Evolutionary conservation across 2,113 vertebrate species (phyloP), one percentile per base, ranked within the genome.

Genomic region (Cyphomyrus discorhynchus): DNA sequence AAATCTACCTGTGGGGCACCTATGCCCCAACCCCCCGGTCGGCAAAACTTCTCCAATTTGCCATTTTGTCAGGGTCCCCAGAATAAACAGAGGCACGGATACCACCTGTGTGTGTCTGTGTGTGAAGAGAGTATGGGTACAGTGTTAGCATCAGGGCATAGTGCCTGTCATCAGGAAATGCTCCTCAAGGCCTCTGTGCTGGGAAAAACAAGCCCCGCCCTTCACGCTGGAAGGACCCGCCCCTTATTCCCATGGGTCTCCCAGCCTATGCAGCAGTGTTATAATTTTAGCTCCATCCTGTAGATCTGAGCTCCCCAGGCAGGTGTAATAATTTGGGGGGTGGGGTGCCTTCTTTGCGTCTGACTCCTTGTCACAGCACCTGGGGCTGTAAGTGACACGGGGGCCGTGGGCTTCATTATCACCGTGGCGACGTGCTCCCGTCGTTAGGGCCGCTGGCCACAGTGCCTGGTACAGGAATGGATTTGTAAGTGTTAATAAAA

Each of bases 401-500:
- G 47, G 50, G 49, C 85, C 7, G 31, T 39, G 85, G 50, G 85
- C 50, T 87, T 87, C 31, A 53, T 87, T 87, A 87, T 49, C 15
- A 17, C 24, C 24, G 3, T 24, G 11, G 84, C n/a, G 42, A 50
- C n/a, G 5, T 3, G 3, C 85, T 4, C 85, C 31, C 27, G 31
- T 39, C 50, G 31, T 87, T 39, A 87, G 50, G 11, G 17, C 15
- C 0, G 31, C 85, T 21, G 85, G 19, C 85, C 31, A 2, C 31
- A 6, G 3, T 31, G 11, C 50, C 31, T 15, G n/a, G 31, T 50
- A 56, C 50, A 53, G 50, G 15, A 94, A 93, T 94, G 92, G 94
- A 93, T 93, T 92, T 92, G 93, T 94, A 92, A 93, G 92, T 94
- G 93, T 94, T 94, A 94, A 95, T 94, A 94, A 94, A 91, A 74